phyloP scores from a whole-genome alignment of 2,888 invertebrate species.

The Stenodera caucasica region DNA sequence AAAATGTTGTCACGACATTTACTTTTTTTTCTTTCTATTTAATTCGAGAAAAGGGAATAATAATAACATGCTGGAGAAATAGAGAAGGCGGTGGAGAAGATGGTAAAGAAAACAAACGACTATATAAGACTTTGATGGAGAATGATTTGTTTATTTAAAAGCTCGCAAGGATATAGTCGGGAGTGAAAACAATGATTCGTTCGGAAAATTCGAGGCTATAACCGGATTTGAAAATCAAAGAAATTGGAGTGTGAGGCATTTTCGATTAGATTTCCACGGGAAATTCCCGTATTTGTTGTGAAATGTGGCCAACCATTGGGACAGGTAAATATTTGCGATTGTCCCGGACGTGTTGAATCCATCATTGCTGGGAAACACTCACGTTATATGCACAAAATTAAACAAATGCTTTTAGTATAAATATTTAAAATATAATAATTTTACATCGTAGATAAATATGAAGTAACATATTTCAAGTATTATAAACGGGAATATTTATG shows the following conservation, averaged over 20 bases:
- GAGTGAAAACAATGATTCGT: conserved; percentile 4
- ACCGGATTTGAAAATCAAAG: no score
- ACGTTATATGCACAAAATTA: background rate
- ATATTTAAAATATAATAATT: background rate
- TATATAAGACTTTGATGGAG: conserved; percentile 3
- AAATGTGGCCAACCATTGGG: background rate
- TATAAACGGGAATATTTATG: background rate
- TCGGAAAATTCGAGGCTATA: background rate
- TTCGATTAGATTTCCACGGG: background rate
- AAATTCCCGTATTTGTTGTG: background rate
- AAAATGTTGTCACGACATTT: background rate
- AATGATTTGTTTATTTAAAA: conserved; percentile 12
- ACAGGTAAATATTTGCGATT: background rate
- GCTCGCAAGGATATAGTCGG: conserved; percentile 2
- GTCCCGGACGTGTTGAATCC: background rate
- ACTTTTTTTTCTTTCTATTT: background rate
- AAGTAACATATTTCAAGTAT: background rate
- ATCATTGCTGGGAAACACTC: no score
- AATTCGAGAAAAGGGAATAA: background rate
- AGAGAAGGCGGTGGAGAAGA: background rate
- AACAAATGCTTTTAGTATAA: background rate
- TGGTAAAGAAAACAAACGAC: background rate
- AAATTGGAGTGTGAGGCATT: background rate
- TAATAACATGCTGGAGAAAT: background rate
- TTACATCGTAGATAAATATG: background rate